Base-by-base conservation (phyloP, 92 coral and sea anemone species). In the Chrysogorgia sp. region DNA sequence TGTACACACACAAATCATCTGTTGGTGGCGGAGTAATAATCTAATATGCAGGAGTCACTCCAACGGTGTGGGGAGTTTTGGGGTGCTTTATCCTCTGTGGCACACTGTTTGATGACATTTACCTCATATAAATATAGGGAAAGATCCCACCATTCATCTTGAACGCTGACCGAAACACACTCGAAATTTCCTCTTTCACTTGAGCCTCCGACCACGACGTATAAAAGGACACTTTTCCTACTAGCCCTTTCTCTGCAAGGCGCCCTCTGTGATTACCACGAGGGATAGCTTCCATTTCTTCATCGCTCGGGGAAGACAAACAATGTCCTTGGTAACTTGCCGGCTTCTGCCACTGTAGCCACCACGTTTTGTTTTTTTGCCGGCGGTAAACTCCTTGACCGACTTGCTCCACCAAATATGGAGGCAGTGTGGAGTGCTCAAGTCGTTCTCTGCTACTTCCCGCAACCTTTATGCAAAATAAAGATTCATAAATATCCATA, bases 271-370 rank as follows among this genome's bases (percentile, higher is more conserved):
- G 4, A 25, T 65, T 63, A 15, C 70, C 70, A 33, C 40, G 47
- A 28, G 70, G 70, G 7, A 33, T 32, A 30, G 40, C 15, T 1
- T 10, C 25, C 15, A 63, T 12, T 24, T 65, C 72, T 10, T 41
- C 30, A 1, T 30, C 24, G 49, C 50, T 65, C 19, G 72, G 72
- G 50, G 72, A 34, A 65, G 72, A 21, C 72, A 65, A 13, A 65
- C 72, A 3, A 65, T 37, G 53, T 65, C 72, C 23, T 65, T 65
- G 15, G 72, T 65, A 1, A 34, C 53, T 2, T 3, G 19, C 29
- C 72, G 17, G 15, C 53, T 65, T 65, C 72, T 65, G 23, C 72
- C 72, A 40, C 72, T 37, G 19, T 65, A 65, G 52, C n/a, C n/a
- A n/a, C n/a, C 63, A 15, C 23, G 17, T 57, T 14, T 7, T 20